These are phyloP conservation scores for Anhinga anhinga DNA, from an alignment of 2,113 vertebrate species.

Conservation along the genomic window DNA sequence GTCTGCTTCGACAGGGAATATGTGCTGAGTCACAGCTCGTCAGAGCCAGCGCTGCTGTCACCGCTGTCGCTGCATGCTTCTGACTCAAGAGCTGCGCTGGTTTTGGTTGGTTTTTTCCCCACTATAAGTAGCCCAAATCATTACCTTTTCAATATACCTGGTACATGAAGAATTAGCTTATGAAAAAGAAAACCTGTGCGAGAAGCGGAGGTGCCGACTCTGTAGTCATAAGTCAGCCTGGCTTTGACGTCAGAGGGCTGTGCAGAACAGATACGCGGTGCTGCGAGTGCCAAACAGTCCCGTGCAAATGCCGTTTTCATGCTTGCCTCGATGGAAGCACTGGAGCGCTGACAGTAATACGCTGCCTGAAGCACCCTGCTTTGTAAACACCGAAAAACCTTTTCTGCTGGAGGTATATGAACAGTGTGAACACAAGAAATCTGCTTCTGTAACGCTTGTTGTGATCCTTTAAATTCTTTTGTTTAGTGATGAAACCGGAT, in stretches of 20 bases:
- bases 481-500: accelerated
- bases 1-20: neutral
- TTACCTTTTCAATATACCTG: neutral
- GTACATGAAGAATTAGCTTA: accelerated
- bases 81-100: neutral
- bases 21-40: slow-evolving; percentile 31
- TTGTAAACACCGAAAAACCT: neutral
- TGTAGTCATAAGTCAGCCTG: accelerated
- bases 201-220: neutral
- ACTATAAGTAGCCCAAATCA: neutral
- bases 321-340: accelerated
- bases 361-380: neutral
- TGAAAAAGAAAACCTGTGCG: neutral
- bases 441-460: accelerated
- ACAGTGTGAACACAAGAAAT: accelerated
- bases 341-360: accelerated
- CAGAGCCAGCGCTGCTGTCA: neutral
- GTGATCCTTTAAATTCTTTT: accelerated
- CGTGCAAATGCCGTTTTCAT: accelerated
- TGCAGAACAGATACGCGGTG: accelerated
- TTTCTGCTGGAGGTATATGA: accelerated
- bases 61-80: neutral
- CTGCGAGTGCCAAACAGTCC: neutral
- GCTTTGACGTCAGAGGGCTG: neutral
- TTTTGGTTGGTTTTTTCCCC: neutral